Evolutionary conservation across 2,888 invertebrate genomes (phyloP).

Genomic region (Caenorhabditis japonica): DNA sequence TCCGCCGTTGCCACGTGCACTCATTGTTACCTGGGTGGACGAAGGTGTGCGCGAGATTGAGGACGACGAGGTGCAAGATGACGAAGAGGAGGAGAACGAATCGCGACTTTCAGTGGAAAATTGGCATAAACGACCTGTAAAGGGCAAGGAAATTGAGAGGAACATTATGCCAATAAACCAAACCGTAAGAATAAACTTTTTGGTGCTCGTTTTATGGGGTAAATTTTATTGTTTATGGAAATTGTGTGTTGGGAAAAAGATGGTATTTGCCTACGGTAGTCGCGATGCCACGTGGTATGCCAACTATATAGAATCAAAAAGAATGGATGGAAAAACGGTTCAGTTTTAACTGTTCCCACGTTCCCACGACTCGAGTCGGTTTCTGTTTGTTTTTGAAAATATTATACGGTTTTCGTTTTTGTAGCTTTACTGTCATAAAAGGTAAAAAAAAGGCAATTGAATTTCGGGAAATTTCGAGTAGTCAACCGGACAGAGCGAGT

Average conservation of each 20-base stretch:
- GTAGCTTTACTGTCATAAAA: neutral
- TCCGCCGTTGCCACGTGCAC: too few relatives aligned
- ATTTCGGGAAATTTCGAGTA: neutral
- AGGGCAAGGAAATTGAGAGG: neutral
- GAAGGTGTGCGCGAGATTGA: neutral
- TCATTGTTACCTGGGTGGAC: neutral
- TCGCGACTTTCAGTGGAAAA: neutral
- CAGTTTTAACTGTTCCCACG: too few relatives aligned
- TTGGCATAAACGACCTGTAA: too few relatives aligned
- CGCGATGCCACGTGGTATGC: too few relatives aligned
- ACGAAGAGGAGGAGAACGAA: constrained; percentile 5
- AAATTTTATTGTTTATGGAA: too few relatives aligned
- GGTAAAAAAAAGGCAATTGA: neutral
- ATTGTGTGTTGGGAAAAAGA: too few relatives aligned
- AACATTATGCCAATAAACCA: neutral
- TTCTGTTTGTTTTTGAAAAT: constrained; percentile 12
- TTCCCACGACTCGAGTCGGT: constrained; percentile 2
- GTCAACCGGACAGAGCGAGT: neutral
- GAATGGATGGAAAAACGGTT: too few relatives aligned
- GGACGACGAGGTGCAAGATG: neutral
- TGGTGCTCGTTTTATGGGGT: too few relatives aligned
- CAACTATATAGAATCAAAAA: too few relatives aligned
- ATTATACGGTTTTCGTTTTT: constrained; percentile 15
- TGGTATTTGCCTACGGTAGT: too few relatives aligned
- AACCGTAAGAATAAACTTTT: too few relatives aligned